Evolutionary conservation across 2,797 vertebrate genomes (phyloP).

Genomic region (Oryzias dopingdopingensis): DNA sequence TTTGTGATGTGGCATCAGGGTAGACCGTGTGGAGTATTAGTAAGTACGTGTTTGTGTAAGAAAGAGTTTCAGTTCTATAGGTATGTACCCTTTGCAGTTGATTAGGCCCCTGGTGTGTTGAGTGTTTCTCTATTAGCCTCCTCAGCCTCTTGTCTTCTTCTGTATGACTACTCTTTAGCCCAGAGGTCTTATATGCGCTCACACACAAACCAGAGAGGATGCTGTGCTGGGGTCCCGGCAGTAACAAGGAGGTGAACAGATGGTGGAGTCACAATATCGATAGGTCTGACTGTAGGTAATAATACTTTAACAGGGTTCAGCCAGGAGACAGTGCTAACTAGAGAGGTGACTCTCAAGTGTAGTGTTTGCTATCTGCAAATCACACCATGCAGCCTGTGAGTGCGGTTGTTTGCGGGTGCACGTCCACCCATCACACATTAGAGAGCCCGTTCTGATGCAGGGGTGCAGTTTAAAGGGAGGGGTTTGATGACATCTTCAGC

Average conservation of each 20-base stretch:
- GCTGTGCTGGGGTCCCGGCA: conserved; percentile 51
- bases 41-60: conserved; percentile 56
- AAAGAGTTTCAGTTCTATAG: conserved; percentile 51
- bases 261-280: conserved; percentile 75
- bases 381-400: conserved; percentile 46
- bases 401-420: conserved; percentile 36
- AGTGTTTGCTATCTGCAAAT: conserved; percentile 75
- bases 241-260: conserved; percentile 75
- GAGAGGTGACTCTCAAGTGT: conserved; percentile 72
- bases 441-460: conserved; percentile 42
- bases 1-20: conserved; percentile 13
- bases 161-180: conserved; percentile 59
- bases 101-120: conserved; percentile 74
- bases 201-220: conserved; percentile 45
- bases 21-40: conserved; percentile 32
- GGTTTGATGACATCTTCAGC: conserved; percentile 60
- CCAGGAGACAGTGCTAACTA: conserved; percentile 67
- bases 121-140: conserved; percentile 67
- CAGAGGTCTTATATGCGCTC: conserved; percentile 45
- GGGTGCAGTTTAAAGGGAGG: conserved; percentile 32
- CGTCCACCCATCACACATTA: conserved; percentile 50
- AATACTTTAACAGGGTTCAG: conserved; percentile 68
- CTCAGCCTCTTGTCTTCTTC: conserved; percentile 57
- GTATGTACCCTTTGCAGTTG: conserved; percentile 61
- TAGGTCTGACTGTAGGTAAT: conserved; percentile 69